Base-by-base conservation (phyloP, 1,140 invertebrate genomes). In the Campodea augens region DNA sequence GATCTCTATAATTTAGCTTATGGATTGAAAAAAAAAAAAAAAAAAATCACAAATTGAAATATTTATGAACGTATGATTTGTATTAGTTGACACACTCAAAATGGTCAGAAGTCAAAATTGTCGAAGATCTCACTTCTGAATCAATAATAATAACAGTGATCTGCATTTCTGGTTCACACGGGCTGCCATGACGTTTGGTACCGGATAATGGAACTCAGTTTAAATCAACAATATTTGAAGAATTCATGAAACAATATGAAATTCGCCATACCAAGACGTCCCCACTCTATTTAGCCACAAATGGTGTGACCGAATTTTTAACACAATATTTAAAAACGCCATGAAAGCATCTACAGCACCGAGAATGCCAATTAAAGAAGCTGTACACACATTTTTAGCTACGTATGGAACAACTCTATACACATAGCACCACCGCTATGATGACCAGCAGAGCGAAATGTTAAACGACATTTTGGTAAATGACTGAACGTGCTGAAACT, bases 31-130 rank as follows among this genome's bases (percentile, higher is more conserved):
- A n/a, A n/a, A n/a, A n/a, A n/a, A n/a, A n/a, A n/a, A n/a, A n/a
- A n/a, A n/a, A n/a, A n/a, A n/a, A n/a, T n/a, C n/a, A n/a, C 43
- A 19, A 40, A 7, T 7, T 38, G 25, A 23, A 22, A 44, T 41
- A 55, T 13, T 56, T 63, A 45, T 59, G 53, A 53, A 25, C n/a
- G n/a, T n/a, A n/a, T 32, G 7, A 7, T 32, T 32, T 15, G 7
- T 32, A 32, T 10, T 15, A 15, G 42, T 52, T n/a, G 62, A 66
- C 59, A 7, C 49, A 54, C 46, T 57, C 59, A 0, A 65, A 63
- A 44, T 67, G 61, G 60, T 49, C 53, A 13, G 59, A 67, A 43
- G 54, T 65, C 13, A 25, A 40, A 5, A 19, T 39, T 27, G 36
- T 21, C 10, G 7, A 22, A 22, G 27, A 7, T 10, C 7, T 32